These are phyloP conservation scores for Bombus breviceps DNA, from an alignment of 1,140 invertebrate genomes.

Conservation along the genomic window DNA sequence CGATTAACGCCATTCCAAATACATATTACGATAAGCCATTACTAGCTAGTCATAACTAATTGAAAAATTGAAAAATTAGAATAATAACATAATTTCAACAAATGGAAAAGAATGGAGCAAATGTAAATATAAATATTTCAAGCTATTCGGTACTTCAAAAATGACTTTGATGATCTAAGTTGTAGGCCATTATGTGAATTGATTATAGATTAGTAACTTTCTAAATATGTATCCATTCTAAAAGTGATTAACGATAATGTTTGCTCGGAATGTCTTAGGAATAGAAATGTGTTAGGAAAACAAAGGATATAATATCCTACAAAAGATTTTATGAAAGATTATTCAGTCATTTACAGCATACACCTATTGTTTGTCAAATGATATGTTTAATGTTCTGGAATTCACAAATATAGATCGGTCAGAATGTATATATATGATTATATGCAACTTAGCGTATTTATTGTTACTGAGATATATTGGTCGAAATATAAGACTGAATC, in stretches of 20 bases:
- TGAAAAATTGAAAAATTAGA: neutral
- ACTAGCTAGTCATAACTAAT: neutral
- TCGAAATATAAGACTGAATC: neutral
- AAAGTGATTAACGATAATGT: neutral
- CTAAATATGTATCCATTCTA: neutral
- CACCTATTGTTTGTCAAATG: neutral
- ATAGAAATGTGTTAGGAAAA: neutral
- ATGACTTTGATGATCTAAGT: neutral
- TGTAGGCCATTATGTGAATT: neutral
- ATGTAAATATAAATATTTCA: neutral
- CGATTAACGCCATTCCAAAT: neutral
- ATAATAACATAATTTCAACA: neutral
- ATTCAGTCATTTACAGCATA: neutral
- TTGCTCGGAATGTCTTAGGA: neutral
- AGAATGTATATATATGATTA: neutral
- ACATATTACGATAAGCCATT: neutral
- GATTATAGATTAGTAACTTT: neutral
- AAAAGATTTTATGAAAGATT: neutral
- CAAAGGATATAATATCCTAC: neutral
- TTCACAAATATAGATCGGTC: neutral
- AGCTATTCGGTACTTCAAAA: neutral
- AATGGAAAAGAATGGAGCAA: neutral
- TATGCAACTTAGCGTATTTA: neutral
- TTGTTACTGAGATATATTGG: neutral
- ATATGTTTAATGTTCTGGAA: slow-evolving; percentile 1